Evolutionary conservation across 2,113 vertebrate genomes (phyloP), one percentile per base, ranked within the genome.

Genomic region (Vicugna pacos): DNA sequence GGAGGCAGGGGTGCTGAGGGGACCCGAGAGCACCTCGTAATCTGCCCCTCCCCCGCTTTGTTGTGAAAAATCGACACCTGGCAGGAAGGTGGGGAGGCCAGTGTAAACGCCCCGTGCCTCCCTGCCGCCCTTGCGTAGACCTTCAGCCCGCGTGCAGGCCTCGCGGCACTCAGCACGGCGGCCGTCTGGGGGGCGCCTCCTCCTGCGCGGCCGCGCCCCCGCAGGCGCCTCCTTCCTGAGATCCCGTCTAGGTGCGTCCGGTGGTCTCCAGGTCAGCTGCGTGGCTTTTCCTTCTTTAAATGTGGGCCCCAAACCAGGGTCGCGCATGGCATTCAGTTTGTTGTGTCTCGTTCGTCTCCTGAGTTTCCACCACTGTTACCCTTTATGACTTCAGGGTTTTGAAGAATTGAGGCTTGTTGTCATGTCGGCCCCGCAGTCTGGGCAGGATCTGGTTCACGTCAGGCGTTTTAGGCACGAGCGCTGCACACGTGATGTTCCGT

Each of bases 231-330:
- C 65, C 2, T 42, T 19, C 4, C 19, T 13, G 30, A 24, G 15
- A 10, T 11, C 0, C 19, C 24, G 0, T 32, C 75, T 30, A 6
- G 17, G 0, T 15, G 19, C 1, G 42, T 46, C 24, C 17, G 1
- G 6, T 52, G 82, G 16, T 84, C 56, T 84, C 38, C 64, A 7
- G 32, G 54, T 56, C 86, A 35, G 38, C 3, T 24, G 30, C 4
- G 20, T 17, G 35, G 52, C 19, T 7, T 58, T 26, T 42, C 50
- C 13, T 70, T 22, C 19, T 30, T 9, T 6, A 26, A 28, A 79
- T 6, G 9, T 22, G 13, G 30, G 8, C 2, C 38, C 28, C 64
- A 54, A 65, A 67, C 20, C 8, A 72, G 38, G n/a, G 15, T 52
- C 24, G 0, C 22, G 48, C 3, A 0, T 46, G 12, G 6, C 4